Evolutionary conservation across 2,888 invertebrate genomes (phyloP), one percentile per base, ranked within the genome.

Genomic region (Idaea biselata): DNA sequence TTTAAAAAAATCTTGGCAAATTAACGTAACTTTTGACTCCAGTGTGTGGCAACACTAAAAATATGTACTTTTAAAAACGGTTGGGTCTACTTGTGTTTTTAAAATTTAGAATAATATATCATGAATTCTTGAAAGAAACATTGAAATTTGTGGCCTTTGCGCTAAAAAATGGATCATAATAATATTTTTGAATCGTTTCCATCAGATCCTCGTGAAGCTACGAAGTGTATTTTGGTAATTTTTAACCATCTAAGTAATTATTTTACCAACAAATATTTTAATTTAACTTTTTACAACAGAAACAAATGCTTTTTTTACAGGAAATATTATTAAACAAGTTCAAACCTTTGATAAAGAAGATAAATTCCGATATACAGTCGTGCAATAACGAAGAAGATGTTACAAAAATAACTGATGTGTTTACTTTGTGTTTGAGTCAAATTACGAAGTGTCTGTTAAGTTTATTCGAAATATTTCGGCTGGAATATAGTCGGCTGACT

Each of bases 351-450:
- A 73, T 85, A 61, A 68, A 71, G 32, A 75, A 71, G 61, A 79
- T 91, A 66, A 81, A 81, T 25, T 70, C 74, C 16, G 82, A 81
- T 68, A 67, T 88, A 32, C 73, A 79, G 55, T 62, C 65, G 4
- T 64, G 69, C 55, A 63, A 60, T 16, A 73, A 71, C 44, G 73
- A 73, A 32, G 68, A 74, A 58, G 73, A 78, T 7, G 61, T 73
- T 16, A 61, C 62, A 3, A 83, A 80, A 73, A 64, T 88, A 59
- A 76, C 78, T 32, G 84, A 87, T 71, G 77, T 88, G n/a, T 89
- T 81, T 63, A 73, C 77, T 16, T 71, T 92, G 16, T 88, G 90
- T 74, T 77, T 84, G 44, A 90, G 86, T 73, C 92, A 92, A 80
- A 87, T 92, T 59, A 83, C 83, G 63, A 92, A 91, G 75, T 87